Evolutionary conservation across 1,140 invertebrate genomes (phyloP).

Genomic region (Dendrolimus kikuchii): DNA sequence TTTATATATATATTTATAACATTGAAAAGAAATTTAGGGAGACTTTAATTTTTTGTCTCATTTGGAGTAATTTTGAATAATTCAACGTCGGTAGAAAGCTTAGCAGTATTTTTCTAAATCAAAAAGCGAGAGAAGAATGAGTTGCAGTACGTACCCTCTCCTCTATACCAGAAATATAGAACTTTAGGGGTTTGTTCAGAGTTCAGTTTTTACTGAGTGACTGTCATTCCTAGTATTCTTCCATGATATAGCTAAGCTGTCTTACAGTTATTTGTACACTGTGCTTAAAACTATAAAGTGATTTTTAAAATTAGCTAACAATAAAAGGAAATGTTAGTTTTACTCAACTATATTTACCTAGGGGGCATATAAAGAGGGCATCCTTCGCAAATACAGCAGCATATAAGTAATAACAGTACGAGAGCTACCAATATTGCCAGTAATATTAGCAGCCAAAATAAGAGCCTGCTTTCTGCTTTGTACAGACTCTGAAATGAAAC

Average conservation of each 20-base stretch:
- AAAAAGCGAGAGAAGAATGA: no score
- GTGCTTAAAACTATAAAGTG: no score
- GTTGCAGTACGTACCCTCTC: no score
- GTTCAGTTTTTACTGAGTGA: no score
- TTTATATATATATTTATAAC: slow-evolving; percentile 1
- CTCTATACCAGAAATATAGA: no score
- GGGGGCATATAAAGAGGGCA: slow-evolving; percentile 86
- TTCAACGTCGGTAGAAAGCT: neutral
- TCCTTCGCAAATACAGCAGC: slow-evolving; percentile 86
- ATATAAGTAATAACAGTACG: slow-evolving; percentile 79
- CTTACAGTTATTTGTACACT: no score
- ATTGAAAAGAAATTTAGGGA: neutral
- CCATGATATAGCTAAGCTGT: no score
- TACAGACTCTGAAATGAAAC: slow-evolving; percentile 76
- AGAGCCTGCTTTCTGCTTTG: slow-evolving; percentile 79
- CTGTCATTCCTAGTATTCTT: no score
- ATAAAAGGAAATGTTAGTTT: neutral
- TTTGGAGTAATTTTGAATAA: slow-evolving; percentile 1
- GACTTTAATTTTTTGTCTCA: neutral
- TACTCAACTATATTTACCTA: slow-evolving; percentile 61
- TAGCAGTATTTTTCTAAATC: no score
- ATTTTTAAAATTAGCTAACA: no score
- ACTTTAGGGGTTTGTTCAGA: no score
- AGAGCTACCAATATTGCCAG: slow-evolving; percentile 81
- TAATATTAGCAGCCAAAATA: slow-evolving; percentile 84